Base-by-base conservation (phyloP, 2,888 invertebrate species). In the Endomychus coccineus region DNA sequence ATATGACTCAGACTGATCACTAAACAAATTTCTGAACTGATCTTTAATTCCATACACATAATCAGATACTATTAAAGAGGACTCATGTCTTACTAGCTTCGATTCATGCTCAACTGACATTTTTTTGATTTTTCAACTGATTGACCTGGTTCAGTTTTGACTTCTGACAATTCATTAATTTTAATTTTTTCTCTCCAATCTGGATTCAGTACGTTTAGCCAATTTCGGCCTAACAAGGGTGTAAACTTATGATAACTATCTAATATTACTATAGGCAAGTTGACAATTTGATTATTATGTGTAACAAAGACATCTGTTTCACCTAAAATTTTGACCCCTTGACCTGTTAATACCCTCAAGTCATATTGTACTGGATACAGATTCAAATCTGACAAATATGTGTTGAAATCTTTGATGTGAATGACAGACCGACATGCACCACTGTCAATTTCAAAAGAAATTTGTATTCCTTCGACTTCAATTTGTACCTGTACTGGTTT, bases 181-280 rank as follows among this genome's bases (percentile, higher is more conserved):
- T n/a, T n/a, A n/a, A n/a, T n/a, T n/a, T n/a, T n/a, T n/a, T n/a
- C n/a, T 25, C 30, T 28, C 43, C 38, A 36, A 9, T 38, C 27
- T 23, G 38, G 33, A 15, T 29, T 37, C 14, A 45, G 29, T 7
- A 30, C 16, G 36, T 43, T 16, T 13, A 43, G 28, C 45, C 40
- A 43, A 28, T 40, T 38, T 29, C 45, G 37, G 22, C 45, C 45
- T n/a, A 43, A 28, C 15, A 43, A 27, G 9, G 45, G 43, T 28
- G 12, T 19, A 40, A 38, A 38, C 7, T 37, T n/a, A n/a, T 24
- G 7, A 24, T 37, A n/a, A 27, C 15, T 12, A 24, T 27, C 33
- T 14, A 39, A 10, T n/a, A 41, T 19, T 15, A 43, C 25, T 29
- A 43, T 33, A 7, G 28, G 29, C 34, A 43, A 39, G 11, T 14